phyloP scores from a whole-genome alignment of 2,113 vertebrate species.

The Notothenia rossii region DNA sequence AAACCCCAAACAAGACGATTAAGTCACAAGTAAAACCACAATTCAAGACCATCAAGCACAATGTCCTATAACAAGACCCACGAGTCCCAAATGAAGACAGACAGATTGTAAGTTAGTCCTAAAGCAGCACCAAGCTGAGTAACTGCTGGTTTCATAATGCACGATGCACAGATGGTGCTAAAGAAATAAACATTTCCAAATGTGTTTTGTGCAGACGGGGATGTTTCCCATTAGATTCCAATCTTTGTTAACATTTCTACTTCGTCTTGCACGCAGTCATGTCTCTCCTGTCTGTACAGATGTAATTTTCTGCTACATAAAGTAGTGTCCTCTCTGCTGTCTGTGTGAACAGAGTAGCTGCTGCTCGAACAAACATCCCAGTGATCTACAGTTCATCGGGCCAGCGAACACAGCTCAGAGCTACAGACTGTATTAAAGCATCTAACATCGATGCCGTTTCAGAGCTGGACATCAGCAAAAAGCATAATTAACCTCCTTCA shows the following conservation, averaged over 20 bases:
- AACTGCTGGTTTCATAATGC: too few species aligned
- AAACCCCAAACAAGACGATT: too few species aligned
- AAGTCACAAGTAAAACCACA: too few species aligned
- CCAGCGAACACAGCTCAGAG: background rate
- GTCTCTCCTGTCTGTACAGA: background rate
- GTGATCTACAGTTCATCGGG: background rate
- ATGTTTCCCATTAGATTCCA: background rate
- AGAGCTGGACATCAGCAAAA: conserved; percentile 31
- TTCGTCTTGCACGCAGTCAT: background rate
- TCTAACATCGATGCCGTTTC: conserved; percentile 8
- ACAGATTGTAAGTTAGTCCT: too few species aligned
- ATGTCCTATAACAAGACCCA: background rate
- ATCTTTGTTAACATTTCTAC: background rate
- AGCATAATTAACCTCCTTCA: conserved; percentile 44
- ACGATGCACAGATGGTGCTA: too few species aligned
- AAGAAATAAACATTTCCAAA: too few species aligned
- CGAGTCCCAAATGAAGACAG: background rate
- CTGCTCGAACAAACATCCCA: background rate
- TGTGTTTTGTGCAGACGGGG: background rate
- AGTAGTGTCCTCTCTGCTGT: background rate
- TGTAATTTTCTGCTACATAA: conserved; percentile 32
- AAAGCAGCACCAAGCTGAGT: too few species aligned
- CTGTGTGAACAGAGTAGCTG: background rate
- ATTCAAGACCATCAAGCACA: too few species aligned
- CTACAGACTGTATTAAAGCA: conserved; percentile 1